Evolutionary conservation across 1,140 invertebrate genomes (phyloP).

Genomic region (Caenorhabditis inopinata): DNA sequence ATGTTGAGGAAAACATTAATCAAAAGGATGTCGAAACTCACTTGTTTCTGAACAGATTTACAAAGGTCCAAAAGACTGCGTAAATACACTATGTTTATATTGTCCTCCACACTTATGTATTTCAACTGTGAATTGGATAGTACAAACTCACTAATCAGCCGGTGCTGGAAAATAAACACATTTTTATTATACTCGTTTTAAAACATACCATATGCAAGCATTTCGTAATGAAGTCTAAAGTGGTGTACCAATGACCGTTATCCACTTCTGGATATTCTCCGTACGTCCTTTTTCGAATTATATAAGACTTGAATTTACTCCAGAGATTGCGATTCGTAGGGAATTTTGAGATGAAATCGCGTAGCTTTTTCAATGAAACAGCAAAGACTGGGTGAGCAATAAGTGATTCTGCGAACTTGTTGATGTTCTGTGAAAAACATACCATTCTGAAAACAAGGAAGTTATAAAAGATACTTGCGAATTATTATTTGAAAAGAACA

Average conservation of each 20-base stretch:
- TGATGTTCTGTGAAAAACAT: neutral
- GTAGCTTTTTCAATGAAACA: neutral
- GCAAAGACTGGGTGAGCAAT: neutral
- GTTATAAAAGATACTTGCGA: neutral
- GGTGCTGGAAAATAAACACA: neutral
- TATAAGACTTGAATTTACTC: neutral
- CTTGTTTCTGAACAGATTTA: neutral
- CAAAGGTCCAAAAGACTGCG: neutral
- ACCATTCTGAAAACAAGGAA: neutral
- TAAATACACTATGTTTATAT: neutral
- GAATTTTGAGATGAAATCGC: neutral
- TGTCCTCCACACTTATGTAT: neutral
- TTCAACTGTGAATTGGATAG: neutral
- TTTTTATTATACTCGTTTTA: neutral
- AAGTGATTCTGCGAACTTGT: conserved; percentile 1
- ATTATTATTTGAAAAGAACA: neutral
- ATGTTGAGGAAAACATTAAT: too few species aligned
- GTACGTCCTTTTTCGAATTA: neutral
- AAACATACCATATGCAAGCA: neutral
- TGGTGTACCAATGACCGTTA: neutral
- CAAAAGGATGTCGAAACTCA: neutral
- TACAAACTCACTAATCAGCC: neutral
- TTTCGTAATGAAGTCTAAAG: neutral
- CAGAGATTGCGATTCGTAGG: neutral
- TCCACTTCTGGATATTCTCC: conserved; percentile 18